These are phyloP conservation scores for Parnassius apollo DNA, from an alignment of 2,888 invertebrate species.

Conservation along the genomic window DNA sequence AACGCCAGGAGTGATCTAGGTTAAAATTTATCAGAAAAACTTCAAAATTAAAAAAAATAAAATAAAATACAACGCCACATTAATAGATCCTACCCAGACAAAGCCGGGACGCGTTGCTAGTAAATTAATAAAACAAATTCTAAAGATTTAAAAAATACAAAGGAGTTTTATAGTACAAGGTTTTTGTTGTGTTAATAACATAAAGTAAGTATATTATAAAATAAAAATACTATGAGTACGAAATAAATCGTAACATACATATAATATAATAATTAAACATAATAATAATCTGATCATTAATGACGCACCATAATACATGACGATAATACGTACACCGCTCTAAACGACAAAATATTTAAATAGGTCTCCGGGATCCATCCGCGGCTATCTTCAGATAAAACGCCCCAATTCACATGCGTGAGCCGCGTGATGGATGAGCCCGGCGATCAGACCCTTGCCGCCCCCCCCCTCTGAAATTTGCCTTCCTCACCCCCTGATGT, in stretches of 20 bases:
- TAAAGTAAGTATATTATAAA: too few species aligned
- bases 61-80: too few species aligned
- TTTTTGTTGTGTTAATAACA: too few species aligned
- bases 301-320: constrained; percentile 21
- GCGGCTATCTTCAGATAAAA: constrained; percentile 79
- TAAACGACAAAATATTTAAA: constrained; percentile 79
- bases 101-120: too few species aligned
- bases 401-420: constrained; percentile 81
- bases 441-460: constrained; percentile 77
- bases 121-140: too few species aligned
- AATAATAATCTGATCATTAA: constrained; percentile 42
- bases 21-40: too few species aligned
- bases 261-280: background rate
- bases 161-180: too few species aligned
- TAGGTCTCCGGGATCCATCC: constrained; percentile 62
- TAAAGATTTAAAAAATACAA: too few species aligned
- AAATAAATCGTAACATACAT: background rate
- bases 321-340: constrained; percentile 36
- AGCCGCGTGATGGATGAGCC: constrained; percentile 79
- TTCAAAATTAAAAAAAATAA: too few species aligned
- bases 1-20: too few species aligned
- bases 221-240: too few species aligned
- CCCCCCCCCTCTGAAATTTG: constrained; percentile 69
- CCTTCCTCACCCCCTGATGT: constrained; percentile 57
- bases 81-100: too few species aligned